Evolutionary conservation across 2,888 invertebrate species (phyloP).

Genomic region (Actias luna): DNA sequence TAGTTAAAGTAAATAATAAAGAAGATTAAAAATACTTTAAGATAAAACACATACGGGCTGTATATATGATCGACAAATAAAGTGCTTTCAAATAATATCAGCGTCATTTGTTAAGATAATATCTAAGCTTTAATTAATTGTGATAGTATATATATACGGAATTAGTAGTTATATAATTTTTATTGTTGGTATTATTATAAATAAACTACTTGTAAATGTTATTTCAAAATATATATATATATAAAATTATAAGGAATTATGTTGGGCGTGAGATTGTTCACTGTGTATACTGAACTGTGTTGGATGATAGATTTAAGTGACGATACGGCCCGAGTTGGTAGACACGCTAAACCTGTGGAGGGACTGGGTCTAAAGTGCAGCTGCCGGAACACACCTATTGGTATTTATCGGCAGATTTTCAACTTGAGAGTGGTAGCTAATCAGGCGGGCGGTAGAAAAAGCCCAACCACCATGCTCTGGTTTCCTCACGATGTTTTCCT

Average conservation of each 20-base stretch:
- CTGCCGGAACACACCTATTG: no score
- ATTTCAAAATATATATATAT: not conserved
- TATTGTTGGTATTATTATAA: conserved; percentile 1
- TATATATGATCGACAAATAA: conserved; percentile 5
- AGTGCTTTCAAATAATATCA: conserved; percentile 10
- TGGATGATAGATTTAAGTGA: not conserved
- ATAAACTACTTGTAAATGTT: not conserved
- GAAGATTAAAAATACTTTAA: not conserved
- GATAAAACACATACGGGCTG: not conserved
- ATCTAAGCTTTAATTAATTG: conserved; percentile 60
- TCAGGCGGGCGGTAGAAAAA: no score
- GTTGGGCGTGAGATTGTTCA: not conserved
- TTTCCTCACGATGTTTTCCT: no score
- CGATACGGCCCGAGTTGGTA: not conserved
- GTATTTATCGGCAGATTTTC: no score
- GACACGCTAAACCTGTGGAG: no score
- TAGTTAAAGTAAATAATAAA: no score
- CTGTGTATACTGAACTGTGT: not conserved
- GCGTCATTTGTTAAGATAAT: conserved; percentile 26
- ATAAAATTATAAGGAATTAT: not conserved
- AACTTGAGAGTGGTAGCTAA: no score
- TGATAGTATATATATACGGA: conserved; percentile 44
- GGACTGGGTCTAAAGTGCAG: no score
- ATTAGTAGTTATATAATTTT: conserved; percentile 11
- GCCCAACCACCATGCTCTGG: no score